Base-by-base conservation (phyloP, 2,888 invertebrate genomes). In the Apotomis betuletana region DNA sequence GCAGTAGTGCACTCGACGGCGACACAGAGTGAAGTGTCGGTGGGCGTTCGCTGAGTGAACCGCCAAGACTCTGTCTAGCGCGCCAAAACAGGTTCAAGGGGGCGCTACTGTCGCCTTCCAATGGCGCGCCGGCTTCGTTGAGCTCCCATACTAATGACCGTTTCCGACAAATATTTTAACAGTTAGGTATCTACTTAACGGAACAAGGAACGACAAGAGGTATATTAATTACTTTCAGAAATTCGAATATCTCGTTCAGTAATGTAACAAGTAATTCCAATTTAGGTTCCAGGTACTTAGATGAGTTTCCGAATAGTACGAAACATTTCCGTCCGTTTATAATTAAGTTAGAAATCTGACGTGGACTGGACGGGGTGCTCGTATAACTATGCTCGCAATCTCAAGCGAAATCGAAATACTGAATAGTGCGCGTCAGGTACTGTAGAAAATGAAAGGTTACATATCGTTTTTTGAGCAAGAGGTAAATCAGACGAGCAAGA, bases 221-320 rank as follows among this genome's bases (percentile, higher is more conserved):
- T 61, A 27, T 61, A 3, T 49, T 9, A 49, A 9, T 41, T 41
- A 41, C 5, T 41, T 5, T 41, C 5, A 41, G 41, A 41, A 41
- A 41, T 41, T 41, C 41, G 6, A 27, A 27, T 27, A 27, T 27
- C 27, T 27, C 27, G 27, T 27, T 27, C 27, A 27, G 27, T 27
- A 27, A 27, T 27, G 3, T 44, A 6, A 44, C 8, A 44, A 44
- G 44, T 44, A 44, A 44, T 44, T 44, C 44, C 8, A 49, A 10
- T 49, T 49, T 49, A 49, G 44, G 46, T 60, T 44, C 44, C 44
- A 60, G 46, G 46, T 60, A 49, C 15, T 15, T 5, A 41, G 60
- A 46, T 5, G 36, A 27, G 36, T n/a, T 27, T 36, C 15, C 12
- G 36, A 49, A 10, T 61, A 60, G 15, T 49, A 27, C 27, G 60